Evolutionary conservation across 2,113 vertebrate species (phyloP), one percentile per base, ranked within the genome.

Genomic region (Ctenomys sociabilis): DNA sequence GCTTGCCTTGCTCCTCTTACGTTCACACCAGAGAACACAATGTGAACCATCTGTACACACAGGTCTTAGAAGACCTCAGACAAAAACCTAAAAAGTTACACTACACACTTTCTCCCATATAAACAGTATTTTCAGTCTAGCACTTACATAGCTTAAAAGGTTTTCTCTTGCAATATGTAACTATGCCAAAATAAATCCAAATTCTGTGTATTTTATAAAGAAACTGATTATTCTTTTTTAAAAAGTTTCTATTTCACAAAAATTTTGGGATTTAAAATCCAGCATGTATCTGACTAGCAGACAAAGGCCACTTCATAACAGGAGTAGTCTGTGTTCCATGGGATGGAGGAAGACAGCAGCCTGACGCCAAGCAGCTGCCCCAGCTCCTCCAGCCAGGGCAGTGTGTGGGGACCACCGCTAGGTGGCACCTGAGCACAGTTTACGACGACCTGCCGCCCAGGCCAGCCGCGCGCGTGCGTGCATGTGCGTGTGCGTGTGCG

Each of bases 401-500:
- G 9, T 49, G 82, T 57, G 43, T 0, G 1, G 0, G 10, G 2
- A 1, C 3, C 0, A 17, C 96, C 98, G 72, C 97, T 14, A 97
- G 98, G 90, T 97, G 98, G 98, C 96, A 59, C n/a, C 83, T 17
- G 85, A 11, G n/a, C 93, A 68, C 97, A 86, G 87, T 2, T 28
- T 64, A 90, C 26, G 14, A 90, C 26, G 14, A 14, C 10, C 75
- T 3, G 28, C 14, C 9, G 9, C 22, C 0, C 7, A 1, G 5
- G 37, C n/a, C 1, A 1, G 16, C 16, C 0, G 16, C 16, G n/a
- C n/a, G n/a, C n/a, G n/a, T n/a, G n/a, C n/a, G n/a, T n/a, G n/a
- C n/a, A n/a, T n/a, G n/a, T n/a, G n/a, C n/a, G n/a, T n/a, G n/a
- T n/a, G n/a, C n/a, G n/a, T n/a, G n/a, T n/a, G n/a, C n/a, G n/a